Evolutionary conservation across 2,888 invertebrate genomes (phyloP), one percentile per base, ranked within the genome.

Genomic region (Eupithecia inturbata): DNA sequence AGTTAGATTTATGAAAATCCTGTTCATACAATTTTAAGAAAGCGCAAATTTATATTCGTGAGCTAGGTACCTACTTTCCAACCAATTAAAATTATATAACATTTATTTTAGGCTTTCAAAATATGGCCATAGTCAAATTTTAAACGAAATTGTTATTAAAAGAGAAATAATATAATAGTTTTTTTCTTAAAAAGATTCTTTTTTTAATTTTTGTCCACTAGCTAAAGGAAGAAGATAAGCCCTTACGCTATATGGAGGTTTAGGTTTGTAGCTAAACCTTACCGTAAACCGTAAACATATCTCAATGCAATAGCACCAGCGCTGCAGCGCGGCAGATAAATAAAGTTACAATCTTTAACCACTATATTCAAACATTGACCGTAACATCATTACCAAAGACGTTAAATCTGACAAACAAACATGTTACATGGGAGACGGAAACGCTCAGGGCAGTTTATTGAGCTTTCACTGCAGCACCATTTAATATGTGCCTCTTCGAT

Each of bases 391-490:
- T 45, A 70, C 31, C 60, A 70, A 64, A 64, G 36, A 69, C 53
- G 49, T 68, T 39, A 69, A 69, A 69, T 41, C 63, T 53, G 66
- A 68, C 75, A 72, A 73, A 73, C 73, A 76, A 76, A 71, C 71
- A 75, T 70, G 66, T 74, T 60, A 19, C 64, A 66, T 22, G 67
- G 74, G 83, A 69, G 68, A 75, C 73, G 77, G 73, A 77, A 79
- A 79, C 68, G 68, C 73, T 75, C 53, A 66, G 70, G 64, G 83
- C 81, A 83, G 84, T 85, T 85, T 88, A 87, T 84, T 85, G 84
- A 87, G 89, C 93, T 92, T 92, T 89, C 92, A 70, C 75, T 67
- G 41, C 66, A 74, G 66, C 72, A 49, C 75, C 70, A 36, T 57
- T 63, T 63, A 22, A 53, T 63, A 66, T 57, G 41, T 72, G 70